Evolutionary conservation across 2,113 vertebrate species (phyloP).

Genomic region (Psettodes erumei): DNA sequence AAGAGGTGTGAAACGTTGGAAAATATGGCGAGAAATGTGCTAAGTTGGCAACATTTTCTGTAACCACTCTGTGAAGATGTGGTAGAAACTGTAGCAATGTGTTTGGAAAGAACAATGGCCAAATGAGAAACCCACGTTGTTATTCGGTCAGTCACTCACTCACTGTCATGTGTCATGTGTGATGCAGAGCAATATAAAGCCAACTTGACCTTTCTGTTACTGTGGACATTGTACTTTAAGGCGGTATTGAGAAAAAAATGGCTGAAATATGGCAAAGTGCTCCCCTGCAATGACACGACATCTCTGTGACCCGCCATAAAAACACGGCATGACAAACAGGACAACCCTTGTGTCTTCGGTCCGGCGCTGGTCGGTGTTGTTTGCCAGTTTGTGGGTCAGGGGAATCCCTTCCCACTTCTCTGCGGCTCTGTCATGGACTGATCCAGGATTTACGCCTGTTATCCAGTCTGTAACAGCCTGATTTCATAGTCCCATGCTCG

Average conservation of each 20-base stretch:
- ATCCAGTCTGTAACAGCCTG: slow-evolving; percentile 13
- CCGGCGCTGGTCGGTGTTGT: background rate
- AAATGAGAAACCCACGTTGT: too few species aligned
- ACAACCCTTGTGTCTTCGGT: background rate
- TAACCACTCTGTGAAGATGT: too few species aligned
- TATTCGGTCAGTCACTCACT: too few species aligned
- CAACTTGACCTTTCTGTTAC: background rate
- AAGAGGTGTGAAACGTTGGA: too few species aligned
- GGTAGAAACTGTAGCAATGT: too few species aligned
- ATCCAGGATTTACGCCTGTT: slow-evolving; percentile 23
- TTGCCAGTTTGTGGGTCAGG: slow-evolving; percentile 7
- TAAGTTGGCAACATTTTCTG: too few species aligned
- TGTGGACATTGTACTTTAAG: background rate
- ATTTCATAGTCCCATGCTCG: slow-evolving; percentile 20
- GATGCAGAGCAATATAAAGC: background rate
- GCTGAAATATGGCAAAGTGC: background rate
- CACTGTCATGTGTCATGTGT: background rate
- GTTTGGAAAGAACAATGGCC: too few species aligned
- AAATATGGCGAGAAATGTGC: too few species aligned
- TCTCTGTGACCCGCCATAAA: background rate
- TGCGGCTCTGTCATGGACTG: slow-evolving; percentile 5
- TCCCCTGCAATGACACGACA: background rate
- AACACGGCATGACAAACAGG: background rate
- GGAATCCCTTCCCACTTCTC: slow-evolving; percentile 17
- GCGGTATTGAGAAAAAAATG: background rate